A percentile compares a stretch with the other conserved stretches of the same genome.
These are phyloP conservation scores for Rhagophthalmus giganteus DNA, from an alignment of 2,888 invertebrate species.

Conservation along the genomic window DNA sequence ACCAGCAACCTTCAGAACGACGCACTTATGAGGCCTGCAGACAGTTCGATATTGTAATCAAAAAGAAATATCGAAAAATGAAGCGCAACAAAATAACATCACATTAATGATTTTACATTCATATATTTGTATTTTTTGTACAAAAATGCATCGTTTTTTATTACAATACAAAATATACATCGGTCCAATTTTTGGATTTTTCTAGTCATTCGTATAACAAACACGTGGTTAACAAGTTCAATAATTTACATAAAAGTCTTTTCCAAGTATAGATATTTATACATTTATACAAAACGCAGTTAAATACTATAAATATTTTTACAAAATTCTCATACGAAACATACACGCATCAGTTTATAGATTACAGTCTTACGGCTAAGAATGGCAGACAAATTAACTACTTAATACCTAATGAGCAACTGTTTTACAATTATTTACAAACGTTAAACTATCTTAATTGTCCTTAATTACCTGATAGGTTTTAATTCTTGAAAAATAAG, in stretches of 20 bases:
- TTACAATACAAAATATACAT: conserved; percentile 19
- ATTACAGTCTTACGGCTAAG: conserved; percentile 44
- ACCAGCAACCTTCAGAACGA: too few relatives aligned
- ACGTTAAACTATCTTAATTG: conserved; percentile 25
- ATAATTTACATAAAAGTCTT: conserved; percentile 24
- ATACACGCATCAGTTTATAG: conserved; percentile 25
- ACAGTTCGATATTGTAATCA: too few relatives aligned
- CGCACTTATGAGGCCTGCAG: too few relatives aligned
- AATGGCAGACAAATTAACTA: conserved; percentile 45
- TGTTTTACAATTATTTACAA: conserved; percentile 37
- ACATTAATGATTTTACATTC: conserved; percentile 5
- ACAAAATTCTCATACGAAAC: conserved; percentile 19
- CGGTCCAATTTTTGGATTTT: conserved; percentile 9
- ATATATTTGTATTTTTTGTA: conserved; percentile 15
- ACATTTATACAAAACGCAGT: conserved; percentile 21
- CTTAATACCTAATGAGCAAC: conserved; percentile 46
- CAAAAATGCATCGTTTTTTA: conserved; percentile 18
- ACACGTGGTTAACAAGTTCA: conserved; percentile 24
- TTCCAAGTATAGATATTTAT: conserved; percentile 14
- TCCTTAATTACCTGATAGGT: conserved; percentile 14
- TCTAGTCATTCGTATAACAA: conserved; percentile 13
- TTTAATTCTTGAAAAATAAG: conserved; percentile 14
- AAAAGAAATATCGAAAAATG: too few relatives aligned
- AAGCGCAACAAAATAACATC: background rate
- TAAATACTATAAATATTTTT: conserved; percentile 27